These are phyloP conservation scores for Octopus sinensis DNA, from an alignment of 1,140 invertebrate genomes.

Conservation along the genomic window DNA sequence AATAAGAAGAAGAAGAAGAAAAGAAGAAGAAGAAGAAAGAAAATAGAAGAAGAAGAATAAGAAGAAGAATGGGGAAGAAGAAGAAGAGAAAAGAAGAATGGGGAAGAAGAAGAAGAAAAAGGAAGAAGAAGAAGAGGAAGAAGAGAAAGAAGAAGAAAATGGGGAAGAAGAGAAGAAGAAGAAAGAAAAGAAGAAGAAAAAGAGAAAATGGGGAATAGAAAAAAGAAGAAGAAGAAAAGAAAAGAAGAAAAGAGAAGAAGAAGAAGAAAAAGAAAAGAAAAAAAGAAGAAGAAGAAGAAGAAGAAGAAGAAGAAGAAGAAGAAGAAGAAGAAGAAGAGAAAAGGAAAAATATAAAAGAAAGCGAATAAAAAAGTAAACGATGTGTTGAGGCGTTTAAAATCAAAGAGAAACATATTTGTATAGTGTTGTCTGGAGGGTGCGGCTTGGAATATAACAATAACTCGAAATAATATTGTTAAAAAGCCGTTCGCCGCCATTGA, in stretches of 20 bases:
- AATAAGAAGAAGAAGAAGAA: not conserved
- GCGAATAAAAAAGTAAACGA: not conserved
- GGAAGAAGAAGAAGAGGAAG: too few relatives aligned
- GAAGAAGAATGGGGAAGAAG: too few relatives aligned
- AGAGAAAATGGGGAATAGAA: not conserved
- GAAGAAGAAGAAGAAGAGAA: not conserved
- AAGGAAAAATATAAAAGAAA: not conserved
- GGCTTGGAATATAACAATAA: too few relatives aligned
- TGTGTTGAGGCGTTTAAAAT: not conserved
- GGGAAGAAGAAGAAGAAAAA: too few relatives aligned
- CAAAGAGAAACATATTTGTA: too few relatives aligned
- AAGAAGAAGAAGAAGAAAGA: too few relatives aligned
- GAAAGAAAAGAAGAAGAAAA: not conserved
- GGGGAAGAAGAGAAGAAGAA: not conserved
- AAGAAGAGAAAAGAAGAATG: too few relatives aligned
- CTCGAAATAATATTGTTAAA: too few relatives aligned
- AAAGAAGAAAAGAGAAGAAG: not conserved
- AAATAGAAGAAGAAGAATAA: too few relatives aligned
- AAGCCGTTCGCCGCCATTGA: too few relatives aligned
- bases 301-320: not conserved
- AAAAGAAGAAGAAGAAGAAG: not conserved
- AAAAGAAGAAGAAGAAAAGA: not conserved
- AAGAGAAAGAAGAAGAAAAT: not conserved
- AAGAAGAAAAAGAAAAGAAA: not conserved
- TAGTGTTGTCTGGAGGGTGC: too few relatives aligned